phyloP scores from a whole-genome alignment of 2,888 invertebrate species.

The Heliconius erato region DNA sequence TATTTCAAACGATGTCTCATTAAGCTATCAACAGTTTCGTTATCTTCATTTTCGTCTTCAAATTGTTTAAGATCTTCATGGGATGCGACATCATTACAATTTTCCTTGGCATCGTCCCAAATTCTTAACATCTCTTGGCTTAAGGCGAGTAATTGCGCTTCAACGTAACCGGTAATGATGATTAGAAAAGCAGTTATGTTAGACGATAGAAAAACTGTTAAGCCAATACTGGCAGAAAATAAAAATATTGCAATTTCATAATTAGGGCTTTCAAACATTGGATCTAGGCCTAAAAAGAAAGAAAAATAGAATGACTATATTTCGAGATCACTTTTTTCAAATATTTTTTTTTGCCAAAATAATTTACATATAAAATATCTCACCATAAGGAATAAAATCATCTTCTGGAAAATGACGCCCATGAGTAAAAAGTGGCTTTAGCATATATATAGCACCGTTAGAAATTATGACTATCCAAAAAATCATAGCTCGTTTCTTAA shows the following conservation, averaged over 20 bases:
- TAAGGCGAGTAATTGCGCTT: slow-evolving; percentile 58
- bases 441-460: slow-evolving; percentile 23
- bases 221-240: slow-evolving; percentile 50
- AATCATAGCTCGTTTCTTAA: slow-evolving; percentile 47
- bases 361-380: background rate
- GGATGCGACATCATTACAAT: background rate
- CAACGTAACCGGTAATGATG: slow-evolving; percentile 61
- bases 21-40: background rate
- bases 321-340: background rate
- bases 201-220: slow-evolving; percentile 58
- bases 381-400: slow-evolving; percentile 59
- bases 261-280: slow-evolving; percentile 66
- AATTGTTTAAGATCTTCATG: background rate
- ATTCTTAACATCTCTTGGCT: slow-evolving; percentile 62
- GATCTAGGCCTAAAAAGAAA: slow-evolving; percentile 63
- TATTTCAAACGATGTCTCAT: slow-evolving; percentile 56
- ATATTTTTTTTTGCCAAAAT: background rate
- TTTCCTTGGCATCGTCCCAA: slow-evolving; percentile 60
- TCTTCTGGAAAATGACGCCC: slow-evolving; percentile 64
- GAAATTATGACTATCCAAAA: slow-evolving; percentile 29
- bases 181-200: slow-evolving; percentile 63
- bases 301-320: background rate
- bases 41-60: slow-evolving; percentile 40
- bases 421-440: slow-evolving; percentile 52
- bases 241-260: slow-evolving; percentile 62